Percentiles rank a stretch among this genome's conserved stretches.
These are phyloP conservation scores for Junonia oenone DNA, from an alignment of 2,888 invertebrate genomes.

Conservation along the genomic window DNA sequence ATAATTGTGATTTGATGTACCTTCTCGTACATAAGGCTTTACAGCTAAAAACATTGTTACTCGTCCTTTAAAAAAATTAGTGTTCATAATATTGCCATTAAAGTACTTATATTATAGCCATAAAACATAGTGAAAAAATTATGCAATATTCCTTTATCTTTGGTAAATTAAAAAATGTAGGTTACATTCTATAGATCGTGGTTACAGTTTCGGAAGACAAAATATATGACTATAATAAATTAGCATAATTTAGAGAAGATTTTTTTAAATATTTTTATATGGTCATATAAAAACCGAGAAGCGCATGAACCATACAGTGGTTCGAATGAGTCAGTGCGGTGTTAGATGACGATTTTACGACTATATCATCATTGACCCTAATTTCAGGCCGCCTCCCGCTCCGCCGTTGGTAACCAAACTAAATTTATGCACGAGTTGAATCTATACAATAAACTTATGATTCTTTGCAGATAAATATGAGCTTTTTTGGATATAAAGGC, in stretches of 20 bases:
- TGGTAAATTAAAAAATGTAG: too few relatives aligned
- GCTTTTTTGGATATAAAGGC: too few relatives aligned
- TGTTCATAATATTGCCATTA: too few relatives aligned
- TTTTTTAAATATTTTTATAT: too few relatives aligned
- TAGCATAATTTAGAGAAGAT: neutral
- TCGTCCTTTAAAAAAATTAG: too few relatives aligned
- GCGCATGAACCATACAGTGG: neutral
- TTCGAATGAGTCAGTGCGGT: conserved; percentile 30
- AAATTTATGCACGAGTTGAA: conserved; percentile 4
- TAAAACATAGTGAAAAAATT: too few relatives aligned
- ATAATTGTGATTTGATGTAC: neutral
- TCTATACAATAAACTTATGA: neutral
- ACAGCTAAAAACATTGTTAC: too few relatives aligned
- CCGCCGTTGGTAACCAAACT: conserved; percentile 13
- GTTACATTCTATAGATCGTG: too few relatives aligned
- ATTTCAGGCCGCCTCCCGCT: conserved; percentile 41
- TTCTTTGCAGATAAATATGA: too few relatives aligned
- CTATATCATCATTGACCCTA: conserved; percentile 69
- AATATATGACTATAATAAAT: neutral
- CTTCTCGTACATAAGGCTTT: neutral
- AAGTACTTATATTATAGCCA: too few relatives aligned
- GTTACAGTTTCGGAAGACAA: too few relatives aligned
- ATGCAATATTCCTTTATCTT: too few relatives aligned
- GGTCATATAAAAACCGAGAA: neutral
- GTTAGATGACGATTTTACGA: conserved; percentile 51